Percentiles rank a stretch among this genome's conserved stretches.
Evolutionary conservation across 2,113 vertebrate genomes (phyloP).

Genomic region (Eudyptes chrysolophus): DNA sequence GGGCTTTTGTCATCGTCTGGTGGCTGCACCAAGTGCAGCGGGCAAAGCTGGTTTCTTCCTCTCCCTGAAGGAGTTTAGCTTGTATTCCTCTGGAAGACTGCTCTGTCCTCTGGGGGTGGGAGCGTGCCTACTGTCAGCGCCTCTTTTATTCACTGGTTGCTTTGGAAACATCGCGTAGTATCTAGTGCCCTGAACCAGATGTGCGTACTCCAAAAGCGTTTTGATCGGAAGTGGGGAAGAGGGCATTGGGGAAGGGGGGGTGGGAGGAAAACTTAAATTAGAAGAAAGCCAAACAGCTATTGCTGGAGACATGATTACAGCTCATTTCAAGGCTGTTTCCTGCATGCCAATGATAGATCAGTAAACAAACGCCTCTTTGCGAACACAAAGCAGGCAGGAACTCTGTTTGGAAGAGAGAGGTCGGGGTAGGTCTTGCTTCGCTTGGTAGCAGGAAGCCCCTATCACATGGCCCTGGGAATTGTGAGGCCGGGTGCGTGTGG

Average conservation of each 20-base stretch:
- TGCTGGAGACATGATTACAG: conserved; percentile 71
- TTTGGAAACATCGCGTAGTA: not conserved
- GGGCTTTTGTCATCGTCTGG: accelerated
- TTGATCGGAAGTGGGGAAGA: conserved; percentile 25
- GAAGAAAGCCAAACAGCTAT: conserved; percentile 59
- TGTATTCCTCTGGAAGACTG: not conserved
- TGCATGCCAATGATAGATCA: conserved; percentile 69
- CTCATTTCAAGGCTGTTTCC: conserved; percentile 72
- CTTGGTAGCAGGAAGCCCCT: conserved; percentile 59
- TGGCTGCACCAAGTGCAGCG: not conserved
- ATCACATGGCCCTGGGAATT: conserved; percentile 69
- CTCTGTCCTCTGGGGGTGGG: not conserved
- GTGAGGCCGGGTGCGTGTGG: not conserved
- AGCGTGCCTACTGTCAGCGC: not conserved
- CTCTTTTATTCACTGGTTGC: not conserved
- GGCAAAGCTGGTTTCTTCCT: not conserved
- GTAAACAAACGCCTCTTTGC: conserved; percentile 72
- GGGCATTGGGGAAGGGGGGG: not conserved
- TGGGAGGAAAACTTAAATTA: conserved; percentile 59
- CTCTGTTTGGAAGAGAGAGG: conserved; percentile 62
- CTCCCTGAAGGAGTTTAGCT: not conserved
- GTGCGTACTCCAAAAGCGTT: not conserved
- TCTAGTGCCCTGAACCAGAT: not conserved
- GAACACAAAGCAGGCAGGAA: conserved; percentile 65
- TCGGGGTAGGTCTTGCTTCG: conserved; percentile 49